Evolutionary conservation across 2,797 vertebrate genomes (phyloP), one percentile per base, ranked within the genome.

Genomic region (Gobio occitaniae): DNA sequence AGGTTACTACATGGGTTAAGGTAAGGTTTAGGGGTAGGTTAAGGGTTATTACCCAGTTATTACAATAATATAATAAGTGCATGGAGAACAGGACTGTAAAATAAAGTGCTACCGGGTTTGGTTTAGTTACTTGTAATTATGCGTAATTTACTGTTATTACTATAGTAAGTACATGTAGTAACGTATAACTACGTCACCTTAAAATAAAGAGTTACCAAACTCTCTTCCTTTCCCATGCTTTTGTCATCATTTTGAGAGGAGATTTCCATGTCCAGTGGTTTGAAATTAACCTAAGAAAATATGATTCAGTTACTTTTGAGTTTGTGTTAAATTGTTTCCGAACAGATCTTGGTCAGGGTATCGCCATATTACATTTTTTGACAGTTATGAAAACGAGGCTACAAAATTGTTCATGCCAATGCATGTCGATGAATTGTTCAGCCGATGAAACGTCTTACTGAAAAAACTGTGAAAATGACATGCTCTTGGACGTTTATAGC

Each of bases 321-420:
- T 65, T 50, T 65, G n/a, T 59, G 32, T 70, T 41, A 41, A 72
- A 63, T 54, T 15, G 44, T 41, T 63, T 85, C n/a, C 13, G 25
- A 54, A 36, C 13, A 16, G 25, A 65, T 15, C 13, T 65, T 7
- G 13, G 2, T 65, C 61, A 32, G 2, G 29, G 63, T 16, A 16
- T 29, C 25, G 13, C 2, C 6, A 65, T 3, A 1, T 65, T 63
- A 25, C 15, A 0, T 29, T 15, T 29, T 63, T 13, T 65, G 59
- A 29, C 5, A 63, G 59, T 25, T 29, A 15, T 25, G 61, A 63
- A 65, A 16, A 15, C 13, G 1, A 65, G 13, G 13, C 63, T 25
- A 25, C 25, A 25, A 25, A 25, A 25, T 25, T 25, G 25, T 25
- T 25, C 25, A 25, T 25, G 25, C 25, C 25, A 25, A 25, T 25